These are phyloP conservation scores for Stichopus chloronotus DNA, from an alignment of 35 echinoderm and acorn worm species.

Conservation along the genomic window DNA sequence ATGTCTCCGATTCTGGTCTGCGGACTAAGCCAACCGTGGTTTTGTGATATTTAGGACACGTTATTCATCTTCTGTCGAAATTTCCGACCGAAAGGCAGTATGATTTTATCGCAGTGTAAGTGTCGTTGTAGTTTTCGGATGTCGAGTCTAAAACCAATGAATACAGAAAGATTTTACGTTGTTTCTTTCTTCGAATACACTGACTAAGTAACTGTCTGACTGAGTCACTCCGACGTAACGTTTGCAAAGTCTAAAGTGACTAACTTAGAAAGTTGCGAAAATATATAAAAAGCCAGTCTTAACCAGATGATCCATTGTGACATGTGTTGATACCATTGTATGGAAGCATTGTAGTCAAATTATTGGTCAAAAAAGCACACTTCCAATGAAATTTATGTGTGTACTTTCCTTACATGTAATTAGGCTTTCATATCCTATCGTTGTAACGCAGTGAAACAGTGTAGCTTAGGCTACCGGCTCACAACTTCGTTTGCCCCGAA, in stretches of 20 bases:
- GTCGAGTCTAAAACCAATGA: neutral
- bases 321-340: neutral
- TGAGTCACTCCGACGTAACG: neutral
- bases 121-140: neutral
- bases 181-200: neutral
- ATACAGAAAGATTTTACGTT: neutral
- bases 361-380: neutral
- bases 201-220: neutral
- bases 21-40: neutral
- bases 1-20: constrained; percentile 1
- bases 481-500: too few species aligned
- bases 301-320: neutral
- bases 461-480: neutral
- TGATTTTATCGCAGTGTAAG: neutral
- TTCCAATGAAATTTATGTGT: neutral
- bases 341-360: neutral
- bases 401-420: neutral
- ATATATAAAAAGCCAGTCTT: neutral
- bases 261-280: neutral
- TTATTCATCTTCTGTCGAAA: neutral
- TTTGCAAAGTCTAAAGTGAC: neutral
- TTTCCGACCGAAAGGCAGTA: neutral
- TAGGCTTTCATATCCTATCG: neutral
- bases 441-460: neutral
- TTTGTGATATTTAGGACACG: neutral